phyloP scores from a whole-genome alignment of 2,113 vertebrate genomes.

The Mystacornis crossleyi region DNA sequence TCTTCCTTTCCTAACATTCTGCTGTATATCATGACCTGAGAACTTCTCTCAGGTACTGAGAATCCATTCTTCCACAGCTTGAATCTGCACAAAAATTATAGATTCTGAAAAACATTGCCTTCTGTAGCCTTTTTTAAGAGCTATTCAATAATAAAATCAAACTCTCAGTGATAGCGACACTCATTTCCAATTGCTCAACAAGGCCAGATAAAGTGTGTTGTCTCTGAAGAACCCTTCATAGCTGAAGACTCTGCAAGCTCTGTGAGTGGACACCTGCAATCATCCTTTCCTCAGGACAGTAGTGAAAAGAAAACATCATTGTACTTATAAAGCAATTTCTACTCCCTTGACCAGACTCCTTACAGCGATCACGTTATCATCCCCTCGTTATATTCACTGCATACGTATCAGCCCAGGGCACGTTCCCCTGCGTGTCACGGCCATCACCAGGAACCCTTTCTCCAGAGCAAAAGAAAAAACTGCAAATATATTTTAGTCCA shows the following conservation, averaged over 20 bases:
- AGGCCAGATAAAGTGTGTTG: background rate
- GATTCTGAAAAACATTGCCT: background rate
- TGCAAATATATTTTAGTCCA: background rate
- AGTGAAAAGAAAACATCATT: background rate
- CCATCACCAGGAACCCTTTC: background rate
- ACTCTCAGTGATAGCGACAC: background rate
- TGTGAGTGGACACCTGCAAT: background rate
- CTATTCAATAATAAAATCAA: background rate
- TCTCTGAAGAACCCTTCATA: background rate
- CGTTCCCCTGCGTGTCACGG: fast-evolving
- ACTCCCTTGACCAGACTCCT: background rate
- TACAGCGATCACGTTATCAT: background rate
- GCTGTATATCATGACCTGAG: background rate
- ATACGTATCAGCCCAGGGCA: background rate
- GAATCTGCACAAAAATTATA: background rate
- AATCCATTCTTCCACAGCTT: background rate
- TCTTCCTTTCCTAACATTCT: background rate
- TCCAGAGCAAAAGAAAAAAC: background rate
- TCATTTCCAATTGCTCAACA: background rate
- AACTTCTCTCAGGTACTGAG: background rate
- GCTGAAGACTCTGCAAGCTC: background rate
- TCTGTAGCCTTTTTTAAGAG: background rate
- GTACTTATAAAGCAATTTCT: background rate
- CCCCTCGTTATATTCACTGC: background rate
- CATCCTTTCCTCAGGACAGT: background rate